phyloP scores from a whole-genome alignment of 2,888 invertebrate genomes.

The Leptopilina myrica region DNA sequence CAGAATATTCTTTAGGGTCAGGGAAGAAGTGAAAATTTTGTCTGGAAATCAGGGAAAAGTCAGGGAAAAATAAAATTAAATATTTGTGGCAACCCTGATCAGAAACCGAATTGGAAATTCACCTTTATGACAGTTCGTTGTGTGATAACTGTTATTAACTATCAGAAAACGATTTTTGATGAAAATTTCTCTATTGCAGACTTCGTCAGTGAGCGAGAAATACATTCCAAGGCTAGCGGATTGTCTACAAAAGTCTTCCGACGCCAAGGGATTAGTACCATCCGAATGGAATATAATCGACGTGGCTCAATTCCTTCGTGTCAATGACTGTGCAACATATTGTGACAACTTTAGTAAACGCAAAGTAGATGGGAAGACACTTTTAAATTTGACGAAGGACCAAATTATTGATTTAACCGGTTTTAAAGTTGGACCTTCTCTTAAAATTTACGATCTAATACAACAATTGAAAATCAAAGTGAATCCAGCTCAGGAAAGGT shows the following conservation, averaged over 20 bases:
- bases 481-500: constrained; percentile 84
- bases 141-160: no score
- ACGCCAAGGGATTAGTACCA: constrained; percentile 80
- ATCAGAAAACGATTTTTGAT: no score
- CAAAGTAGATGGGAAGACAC: constrained; percentile 88
- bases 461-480: constrained; percentile 93
- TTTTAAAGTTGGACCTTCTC: constrained; percentile 95
- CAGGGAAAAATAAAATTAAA: no score
- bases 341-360: constrained; percentile 80
- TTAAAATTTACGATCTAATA: constrained; percentile 95
- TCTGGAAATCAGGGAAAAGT: no score
- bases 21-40: no score
- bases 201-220: constrained; percentile 77
- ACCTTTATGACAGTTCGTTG: no score
- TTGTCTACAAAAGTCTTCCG: constrained; percentile 77
- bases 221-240: constrained; percentile 80
- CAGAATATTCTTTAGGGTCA: no score
- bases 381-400: constrained; percentile 91
- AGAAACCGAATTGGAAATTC: no score
- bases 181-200: constrained; percentile 64
- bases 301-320: constrained; percentile 92
- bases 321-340: constrained; percentile 86
- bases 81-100: no score
- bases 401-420: constrained; percentile 92
- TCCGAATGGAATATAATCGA: constrained; percentile 89